Base-by-base conservation (phyloP, 2,888 invertebrate genomes). In the Nomada fabriciana region DNA sequence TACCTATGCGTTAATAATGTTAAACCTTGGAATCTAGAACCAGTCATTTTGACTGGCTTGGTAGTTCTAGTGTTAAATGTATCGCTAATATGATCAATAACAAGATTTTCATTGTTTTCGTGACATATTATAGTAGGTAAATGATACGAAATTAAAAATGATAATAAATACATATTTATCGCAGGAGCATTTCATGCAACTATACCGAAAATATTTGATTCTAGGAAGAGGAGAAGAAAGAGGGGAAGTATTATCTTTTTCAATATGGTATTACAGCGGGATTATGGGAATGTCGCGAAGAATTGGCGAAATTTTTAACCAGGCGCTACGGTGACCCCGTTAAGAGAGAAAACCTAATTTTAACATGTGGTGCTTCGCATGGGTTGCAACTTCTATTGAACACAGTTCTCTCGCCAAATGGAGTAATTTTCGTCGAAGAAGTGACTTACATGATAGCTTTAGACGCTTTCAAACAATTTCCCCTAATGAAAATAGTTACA, bases 361-460 rank as follows among this genome's bases (percentile, higher is more conserved):
- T 96, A 20, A 96, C 96, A 0, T 94, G 95, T 50, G 96, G 96
- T 0, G 96, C 96, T 3, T 94, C 95, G 0, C 95, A 95, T 82
- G 96, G 96, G 0, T 88, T 96, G 2, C 95, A 95, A 88, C 88
- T 96, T 55, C 90, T 95, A 60, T 86, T 95, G 10, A 94, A 95
- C n/a, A 95, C 94, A 0, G 87, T 96, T n/a, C 86, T 96, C 25
- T 94, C 95, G 36, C 94, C 95, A 2, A 93, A 94, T 63, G 95
- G 95, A 1, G 92, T 94, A 13, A 94, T 96, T 69, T 96, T 96
- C 91, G 95, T 96, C 13, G 96, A 96, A 88, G 95, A 96, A 90
- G 95, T 95, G 18, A 95, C 96, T 0, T 96, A 96, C 86, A 96
- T 96, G 94, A 94, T 95, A 80, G 96, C 95, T 2, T 90, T 95